Conservation (phyloP, 2,113 vertebrate species). For the Malaclemys terrapin region DNA sequence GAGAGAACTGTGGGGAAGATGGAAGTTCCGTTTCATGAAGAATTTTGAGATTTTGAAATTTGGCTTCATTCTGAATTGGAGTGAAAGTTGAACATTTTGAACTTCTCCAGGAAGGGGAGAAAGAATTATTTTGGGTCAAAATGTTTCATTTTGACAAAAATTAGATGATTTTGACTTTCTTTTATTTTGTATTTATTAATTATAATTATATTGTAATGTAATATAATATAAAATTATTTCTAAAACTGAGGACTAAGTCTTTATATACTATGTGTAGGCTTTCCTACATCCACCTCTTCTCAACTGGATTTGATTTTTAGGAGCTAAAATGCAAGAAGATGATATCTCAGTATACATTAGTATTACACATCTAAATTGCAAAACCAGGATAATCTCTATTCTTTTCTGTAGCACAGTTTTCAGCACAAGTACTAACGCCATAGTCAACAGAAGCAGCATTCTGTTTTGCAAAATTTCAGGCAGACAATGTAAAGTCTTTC, state of each 20-base stretch:
- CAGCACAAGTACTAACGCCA: background rate
- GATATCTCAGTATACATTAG: background rate
- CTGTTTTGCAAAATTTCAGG: background rate
- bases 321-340: background rate
- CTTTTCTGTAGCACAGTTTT: background rate
- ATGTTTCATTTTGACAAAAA: background rate
- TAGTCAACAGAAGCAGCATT: background rate
- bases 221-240: background rate
- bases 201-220: too few species aligned
- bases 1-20: background rate
- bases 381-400: background rate
- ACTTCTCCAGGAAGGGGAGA: background rate
- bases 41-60: background rate
- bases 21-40: background rate
- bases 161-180: background rate
- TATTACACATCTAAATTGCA: background rate
- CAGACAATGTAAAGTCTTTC: background rate
- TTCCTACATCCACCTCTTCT: background rate
- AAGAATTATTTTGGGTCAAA: background rate
- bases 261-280: background rate
- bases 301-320: background rate
- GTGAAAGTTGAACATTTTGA: background rate
- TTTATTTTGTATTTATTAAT: background rate
- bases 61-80: background rate
- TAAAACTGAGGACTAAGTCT: background rate